Percentiles rank a stretch among this genome's conserved stretches.
These are phyloP conservation scores for Pachliopta kotzebuea DNA, from an alignment of 2,888 invertebrate genomes.

Conservation along the genomic window DNA sequence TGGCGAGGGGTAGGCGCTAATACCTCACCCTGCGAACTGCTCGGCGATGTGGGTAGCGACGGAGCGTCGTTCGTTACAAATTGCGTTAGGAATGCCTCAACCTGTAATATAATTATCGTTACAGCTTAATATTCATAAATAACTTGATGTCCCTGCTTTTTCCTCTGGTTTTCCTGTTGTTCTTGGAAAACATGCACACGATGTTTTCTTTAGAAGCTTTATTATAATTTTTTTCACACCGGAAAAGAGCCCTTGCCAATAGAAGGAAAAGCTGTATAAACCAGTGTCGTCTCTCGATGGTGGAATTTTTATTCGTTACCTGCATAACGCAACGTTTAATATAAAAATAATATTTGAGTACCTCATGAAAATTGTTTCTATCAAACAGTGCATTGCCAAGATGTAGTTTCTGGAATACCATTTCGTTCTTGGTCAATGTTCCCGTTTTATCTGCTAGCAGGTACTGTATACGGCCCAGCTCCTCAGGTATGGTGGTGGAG, in stretches of 20 bases:
- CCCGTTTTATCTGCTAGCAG: slow-evolving; percentile 99
- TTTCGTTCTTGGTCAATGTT: slow-evolving; percentile 98
- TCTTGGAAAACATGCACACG: too few relatives aligned
- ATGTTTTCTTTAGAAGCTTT: too few relatives aligned
- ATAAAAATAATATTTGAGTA: slow-evolving; percentile 40
- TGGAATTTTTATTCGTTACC: too few relatives aligned
- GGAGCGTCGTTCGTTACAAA: slow-evolving; percentile 67
- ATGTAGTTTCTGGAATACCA: slow-evolving; percentile 98
- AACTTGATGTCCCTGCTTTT: too few relatives aligned
- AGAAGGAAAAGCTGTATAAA: too few relatives aligned
- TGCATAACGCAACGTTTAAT: too few relatives aligned
- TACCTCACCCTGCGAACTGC: slow-evolving; percentile 41
- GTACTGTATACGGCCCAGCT: slow-evolving; percentile 97
- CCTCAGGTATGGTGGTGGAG: slow-evolving; percentile 99
- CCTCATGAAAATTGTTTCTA: slow-evolving; percentile 91
- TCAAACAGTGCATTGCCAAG: slow-evolving; percentile 96
- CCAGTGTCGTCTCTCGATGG: too few relatives aligned
- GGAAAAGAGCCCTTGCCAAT: too few relatives aligned
- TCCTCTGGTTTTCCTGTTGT: too few relatives aligned
- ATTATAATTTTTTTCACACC: too few relatives aligned
- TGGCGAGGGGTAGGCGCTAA: slow-evolving; percentile 67
- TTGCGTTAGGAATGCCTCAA: slow-evolving; percentile 69
- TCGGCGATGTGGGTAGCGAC: slow-evolving; percentile 70
- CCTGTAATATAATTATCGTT: slow-evolving; percentile 42
- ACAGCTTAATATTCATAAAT: too few relatives aligned